Base-by-base conservation (phyloP, 2,797 vertebrate species). In the Pelobates cultripes region DNA sequence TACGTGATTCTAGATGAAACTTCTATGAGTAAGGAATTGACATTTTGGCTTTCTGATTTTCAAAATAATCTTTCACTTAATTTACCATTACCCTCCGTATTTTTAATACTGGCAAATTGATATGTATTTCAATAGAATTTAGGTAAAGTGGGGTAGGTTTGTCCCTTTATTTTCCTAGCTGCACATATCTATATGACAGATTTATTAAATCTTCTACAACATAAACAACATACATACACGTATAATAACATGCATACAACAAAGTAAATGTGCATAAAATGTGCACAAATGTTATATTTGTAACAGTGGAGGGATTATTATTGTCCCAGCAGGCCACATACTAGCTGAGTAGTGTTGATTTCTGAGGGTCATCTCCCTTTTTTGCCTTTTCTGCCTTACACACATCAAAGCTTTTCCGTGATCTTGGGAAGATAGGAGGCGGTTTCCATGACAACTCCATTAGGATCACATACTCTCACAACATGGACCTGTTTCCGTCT, bases 381-480 rank as follows among this genome's bases (percentile, higher is more conserved):
- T 28, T 69, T 63, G 28, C 64, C 55, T 66, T 78, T 73, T 66
- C 45, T 28, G 43, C 74, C 70, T 70, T 67, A 55, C 14, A 75
- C 77, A 79, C 77, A 71, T 79, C 77, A 84, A 84, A 84, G 82
- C 67, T 57, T 84, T 57, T 71, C 72, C 68, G 28, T 76, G 60
- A 79, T 79, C 55, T 7, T 57, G 57, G 67, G 67, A 84, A 84
- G 82, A 84, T 75, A 67, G 72, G 77, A 71, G 77, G 68, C 4
- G 57, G 82, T 84, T 75, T 70, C 82, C 82, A 75, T 84, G 77
- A 84, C 82, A 84, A 84, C 77, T 3, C 55, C 57, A 73, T 80
- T 73, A 73, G 45, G 45, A 73, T 73, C 64, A 28, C 17, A 79
- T 75, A 66, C 44, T 79, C 72, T 84, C 66, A 53, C 55, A 79